Conservation (phyloP, 2,888 invertebrate genomes). For the Athalia rosae region DNA sequence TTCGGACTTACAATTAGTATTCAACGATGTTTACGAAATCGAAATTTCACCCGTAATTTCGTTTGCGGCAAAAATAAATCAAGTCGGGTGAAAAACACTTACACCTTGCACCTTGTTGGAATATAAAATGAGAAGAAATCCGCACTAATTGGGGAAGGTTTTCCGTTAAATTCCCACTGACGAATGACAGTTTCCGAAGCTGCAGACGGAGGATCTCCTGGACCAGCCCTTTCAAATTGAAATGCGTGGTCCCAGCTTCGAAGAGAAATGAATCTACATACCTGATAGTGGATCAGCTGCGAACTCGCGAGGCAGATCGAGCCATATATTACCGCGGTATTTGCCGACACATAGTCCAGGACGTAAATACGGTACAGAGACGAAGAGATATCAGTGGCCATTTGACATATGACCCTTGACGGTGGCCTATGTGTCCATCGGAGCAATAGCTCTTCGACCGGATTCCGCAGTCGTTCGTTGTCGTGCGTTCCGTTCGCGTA, state of each 20-base stretch:
- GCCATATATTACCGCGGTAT: slow-evolving; percentile 7
- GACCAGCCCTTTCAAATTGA: background rate
- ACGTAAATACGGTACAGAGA: slow-evolving; percentile 17
- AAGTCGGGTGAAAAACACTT: too few species aligned
- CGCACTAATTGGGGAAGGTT: too few species aligned
- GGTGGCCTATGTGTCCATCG: slow-evolving; percentile 56
- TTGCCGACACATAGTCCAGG: slow-evolving; percentile 23
- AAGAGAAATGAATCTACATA: too few species aligned
- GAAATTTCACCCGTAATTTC: too few species aligned
- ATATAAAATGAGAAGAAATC: too few species aligned
- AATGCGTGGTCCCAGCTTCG: background rate
- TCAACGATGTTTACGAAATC: too few species aligned
- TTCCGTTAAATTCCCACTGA: too few species aligned
- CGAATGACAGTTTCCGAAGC: background rate
- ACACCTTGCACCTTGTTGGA: too few species aligned
- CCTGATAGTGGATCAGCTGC: background rate
- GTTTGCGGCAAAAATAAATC: too few species aligned
- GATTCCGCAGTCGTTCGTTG: slow-evolving; percentile 53
- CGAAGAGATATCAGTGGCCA: slow-evolving; percentile 62
- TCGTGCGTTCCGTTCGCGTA: slow-evolving; percentile 35
- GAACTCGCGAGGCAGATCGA: background rate
- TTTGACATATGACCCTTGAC: slow-evolving; percentile 69
- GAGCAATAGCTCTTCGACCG: slow-evolving; percentile 53
- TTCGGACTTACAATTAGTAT: too few species aligned
- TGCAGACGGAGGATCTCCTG: background rate